Evolutionary conservation across 2,113 vertebrate species (phyloP), one percentile per base, ranked within the genome.

Genomic region (Cololabis saira): DNA sequence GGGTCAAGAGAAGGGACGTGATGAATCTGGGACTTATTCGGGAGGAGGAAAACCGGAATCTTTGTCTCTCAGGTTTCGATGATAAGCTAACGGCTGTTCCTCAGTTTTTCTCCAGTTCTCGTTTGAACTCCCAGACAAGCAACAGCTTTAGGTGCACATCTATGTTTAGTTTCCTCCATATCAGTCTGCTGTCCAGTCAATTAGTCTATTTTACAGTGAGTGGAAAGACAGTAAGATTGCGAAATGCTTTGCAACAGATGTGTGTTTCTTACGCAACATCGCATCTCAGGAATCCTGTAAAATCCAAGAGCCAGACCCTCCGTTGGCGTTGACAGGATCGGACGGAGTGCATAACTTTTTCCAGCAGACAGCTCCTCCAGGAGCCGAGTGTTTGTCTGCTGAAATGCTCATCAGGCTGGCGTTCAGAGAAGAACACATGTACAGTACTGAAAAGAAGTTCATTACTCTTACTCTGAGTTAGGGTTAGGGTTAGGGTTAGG

Each of bases 181-280:
- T 69, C 59, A 41, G 17, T 43, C 47, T 43, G 33, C 49, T 63
- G 67, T 61, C 63, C 52, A 43, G 68, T 85, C 61, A 74, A 65
- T 54, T 42, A 54, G 60, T 73, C 58, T 5, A 1, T 65, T 82
- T 52, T 81, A 75, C 7, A 0, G 43, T 17, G 30, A 10, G 14
- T 67, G 76, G 72, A 81, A 78, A 82, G 30, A 66, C 61, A 76
- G 51, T 24, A 27, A 50, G 53, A 41, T 43, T 67, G 57, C 56
- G 21, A 58, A 54, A 4, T 64, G 74, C 68, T 82, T 78, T 61
- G 62, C 74, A 58, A 2, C 62, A 9, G 53, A 80, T 41, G 69
- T 70, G 71, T 52, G 40, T 74, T 81, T 74, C 67, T 86, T 84
- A 78, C 18, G 61, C 74, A 85, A 86, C 80, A 33, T 69, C 37